These are phyloP conservation scores for Drosophila vallismaia DNA, from an alignment of 2,888 invertebrate genomes.

Conservation along the genomic window DNA sequence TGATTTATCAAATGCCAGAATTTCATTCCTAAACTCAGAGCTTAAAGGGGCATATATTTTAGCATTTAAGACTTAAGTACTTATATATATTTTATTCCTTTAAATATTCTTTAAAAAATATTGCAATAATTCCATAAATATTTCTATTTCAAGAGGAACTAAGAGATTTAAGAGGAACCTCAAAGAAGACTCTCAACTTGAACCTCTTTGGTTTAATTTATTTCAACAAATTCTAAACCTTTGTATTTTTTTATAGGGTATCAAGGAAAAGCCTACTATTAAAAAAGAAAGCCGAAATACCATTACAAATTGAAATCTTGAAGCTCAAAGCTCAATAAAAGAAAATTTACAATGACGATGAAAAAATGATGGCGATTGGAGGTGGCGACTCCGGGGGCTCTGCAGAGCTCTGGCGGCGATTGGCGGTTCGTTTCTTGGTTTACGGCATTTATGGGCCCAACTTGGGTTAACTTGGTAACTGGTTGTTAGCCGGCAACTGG, in stretches of 20 bases:
- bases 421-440: slow-evolving; percentile 1
- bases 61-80: no score
- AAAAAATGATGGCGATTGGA: neutral
- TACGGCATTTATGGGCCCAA: neutral
- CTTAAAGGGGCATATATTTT: no score
- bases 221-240: no score
- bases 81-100: neutral
- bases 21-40: no score
- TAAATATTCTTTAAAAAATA: no score
- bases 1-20: no score
- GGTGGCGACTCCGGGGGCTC: neutral
- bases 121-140: no score
- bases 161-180: no score
- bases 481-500: neutral
- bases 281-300: neutral
- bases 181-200: no score
- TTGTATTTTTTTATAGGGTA: neutral
- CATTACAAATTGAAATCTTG: neutral
- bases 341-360: neutral
- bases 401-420: neutral
- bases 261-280: neutral
- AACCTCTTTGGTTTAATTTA: no score
- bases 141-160: no score
- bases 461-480: slow-evolving; percentile 2
- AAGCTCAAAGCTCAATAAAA: neutral